A percentile compares a stretch with the other conserved stretches of the same genome.
phyloP scores from a whole-genome alignment of 1,140 invertebrate species.

The Battus philenor region DNA sequence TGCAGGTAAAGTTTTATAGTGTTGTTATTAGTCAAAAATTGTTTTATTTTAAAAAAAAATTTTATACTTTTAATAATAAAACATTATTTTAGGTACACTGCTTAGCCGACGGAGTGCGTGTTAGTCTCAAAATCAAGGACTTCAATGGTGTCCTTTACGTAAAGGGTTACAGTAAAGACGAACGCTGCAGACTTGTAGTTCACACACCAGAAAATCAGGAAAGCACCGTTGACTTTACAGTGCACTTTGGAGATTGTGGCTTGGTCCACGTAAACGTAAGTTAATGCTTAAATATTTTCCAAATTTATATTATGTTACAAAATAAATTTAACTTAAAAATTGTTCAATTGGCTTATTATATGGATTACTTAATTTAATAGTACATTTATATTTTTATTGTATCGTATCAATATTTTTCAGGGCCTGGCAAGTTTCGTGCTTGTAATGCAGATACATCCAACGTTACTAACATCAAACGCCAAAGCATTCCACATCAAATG shows the following conservation, averaged over 20 bases:
- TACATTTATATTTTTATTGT: no score
- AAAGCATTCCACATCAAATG: slow-evolving; percentile 94
- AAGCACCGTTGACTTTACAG: slow-evolving; percentile 90
- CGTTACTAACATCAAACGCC: slow-evolving; percentile 88
- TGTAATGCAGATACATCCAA: slow-evolving; percentile 96
- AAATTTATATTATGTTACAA: no score
- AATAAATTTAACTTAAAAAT: no score
- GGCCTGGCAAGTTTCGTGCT: slow-evolving; percentile 94
- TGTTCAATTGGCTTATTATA: no score
- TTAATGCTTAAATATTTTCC: no score
- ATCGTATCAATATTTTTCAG: no score
- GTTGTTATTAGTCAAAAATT: neutral
- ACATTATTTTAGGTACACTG: slow-evolving; percentile 80
- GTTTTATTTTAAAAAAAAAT: neutral
- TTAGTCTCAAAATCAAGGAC: slow-evolving; percentile 88
- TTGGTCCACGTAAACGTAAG: slow-evolving; percentile 93
- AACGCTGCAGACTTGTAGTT: slow-evolving; percentile 89
- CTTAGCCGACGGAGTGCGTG: slow-evolving; percentile 93
- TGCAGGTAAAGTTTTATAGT: slow-evolving; percentile 79
- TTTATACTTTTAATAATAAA: neutral
- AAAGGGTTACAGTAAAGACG: slow-evolving; percentile 95
- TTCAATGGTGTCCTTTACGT: slow-evolving; percentile 96
- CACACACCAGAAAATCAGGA: slow-evolving; percentile 82
- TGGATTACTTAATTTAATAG: no score
- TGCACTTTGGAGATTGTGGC: slow-evolving; percentile 93